Base-by-base conservation (phyloP, 1,140 invertebrate genomes). In the Sarcophaga peregrina region DNA sequence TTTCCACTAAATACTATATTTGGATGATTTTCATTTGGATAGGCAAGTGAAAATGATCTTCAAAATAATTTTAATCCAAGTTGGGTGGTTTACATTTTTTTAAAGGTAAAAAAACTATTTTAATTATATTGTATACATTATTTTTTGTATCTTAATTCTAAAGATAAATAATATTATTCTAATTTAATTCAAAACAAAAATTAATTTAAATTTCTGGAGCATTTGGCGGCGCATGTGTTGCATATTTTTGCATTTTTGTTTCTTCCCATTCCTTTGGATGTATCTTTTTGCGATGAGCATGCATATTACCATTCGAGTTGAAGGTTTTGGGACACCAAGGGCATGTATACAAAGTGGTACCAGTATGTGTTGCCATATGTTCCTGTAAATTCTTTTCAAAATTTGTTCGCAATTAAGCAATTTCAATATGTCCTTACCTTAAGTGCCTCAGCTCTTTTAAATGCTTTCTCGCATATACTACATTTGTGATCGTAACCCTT, bases 351-450 rank as follows among this genome's bases (percentile, higher is more conserved):
- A 90, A 84, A 17, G 87, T 85, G 68, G 90, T 87, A 8, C 90
- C 90, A 5, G 88, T 89, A n/a, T 90, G 90, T 48, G 84, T 86
- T n/a, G 90, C 84, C 87, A 90, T 89, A 85, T 90, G 90, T 81
- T 90, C 90, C 83, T 85, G 17, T 45, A 80, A 83, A 68, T n/a
- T 47, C 37, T 58, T 47, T 15, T 78, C 3, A 46, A 74, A 11
- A 74, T 37, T 45, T 75, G 20, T 17, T 3, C 0, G 17, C 5
- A 48, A n/a, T 50, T 4, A 37, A 37, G 25, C 25, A 37, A 37
- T 37, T 37, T 37, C 25, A 37, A 37, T 37, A 37, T 11, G 15
- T 0, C 2, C n/a, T 25, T 52, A 78, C 75, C 75, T 52, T 78
- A 3, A 78, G 25, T 5, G 75, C 25, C 11, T 50, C 17, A 5